These are phyloP conservation scores for Trachurus trachurus DNA, from an alignment of 2,797 vertebrate genomes.

Conservation along the genomic window DNA sequence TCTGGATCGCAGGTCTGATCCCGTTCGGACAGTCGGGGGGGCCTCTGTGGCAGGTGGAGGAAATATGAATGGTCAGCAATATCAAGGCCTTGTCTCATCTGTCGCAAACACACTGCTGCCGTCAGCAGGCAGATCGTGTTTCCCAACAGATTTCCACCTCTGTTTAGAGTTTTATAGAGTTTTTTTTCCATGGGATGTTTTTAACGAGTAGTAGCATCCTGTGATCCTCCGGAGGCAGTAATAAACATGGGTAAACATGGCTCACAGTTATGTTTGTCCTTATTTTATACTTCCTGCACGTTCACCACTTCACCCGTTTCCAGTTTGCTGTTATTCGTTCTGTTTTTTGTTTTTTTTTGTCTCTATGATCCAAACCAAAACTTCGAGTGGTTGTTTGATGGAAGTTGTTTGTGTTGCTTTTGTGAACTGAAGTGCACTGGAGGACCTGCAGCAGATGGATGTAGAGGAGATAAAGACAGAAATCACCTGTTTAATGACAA, in stretches of 20 bases:
- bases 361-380: background rate
- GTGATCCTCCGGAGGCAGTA: background rate
- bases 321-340: background rate
- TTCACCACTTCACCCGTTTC: too few species aligned
- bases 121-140: slow-evolving; percentile 51
- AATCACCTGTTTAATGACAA: slow-evolving; percentile 23
- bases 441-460: slow-evolving; percentile 17
- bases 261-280: background rate
- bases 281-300: background rate
- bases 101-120: slow-evolving; percentile 57
- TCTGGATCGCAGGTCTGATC: slow-evolving; percentile 4
- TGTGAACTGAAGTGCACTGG: background rate
- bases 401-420: slow-evolving; percentile 15
- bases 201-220: slow-evolving; percentile 1
- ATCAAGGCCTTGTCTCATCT: slow-evolving; percentile 51
- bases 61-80: slow-evolving; percentile 54
- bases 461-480: slow-evolving; percentile 13
- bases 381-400: background rate
- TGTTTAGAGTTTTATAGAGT: slow-evolving; percentile 21
- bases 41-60: slow-evolving; percentile 42
- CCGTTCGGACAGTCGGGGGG: background rate
- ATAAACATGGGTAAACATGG: background rate
- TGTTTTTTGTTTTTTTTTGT: background rate
- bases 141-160: slow-evolving; percentile 28
- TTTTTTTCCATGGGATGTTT: slow-evolving; percentile 10